A percentile compares a stretch with the other conserved stretches of the same genome.
Conservation (phyloP, 1,140 invertebrate genomes). For the Drosophila bocqueti region DNA sequence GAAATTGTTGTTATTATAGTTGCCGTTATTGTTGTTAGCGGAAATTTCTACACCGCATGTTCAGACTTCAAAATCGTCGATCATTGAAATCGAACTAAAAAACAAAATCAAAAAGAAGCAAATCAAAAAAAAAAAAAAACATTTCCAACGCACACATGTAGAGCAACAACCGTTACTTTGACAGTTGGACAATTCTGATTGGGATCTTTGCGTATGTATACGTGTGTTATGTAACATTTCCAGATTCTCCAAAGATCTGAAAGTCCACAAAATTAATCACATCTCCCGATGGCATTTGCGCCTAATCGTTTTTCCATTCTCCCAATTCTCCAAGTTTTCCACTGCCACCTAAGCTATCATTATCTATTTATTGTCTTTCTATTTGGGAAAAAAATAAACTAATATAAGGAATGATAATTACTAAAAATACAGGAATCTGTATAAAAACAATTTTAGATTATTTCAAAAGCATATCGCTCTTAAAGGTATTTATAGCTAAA, state of each 20-base stretch:
- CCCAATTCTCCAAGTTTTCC: background rate
- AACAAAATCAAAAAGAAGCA: background rate
- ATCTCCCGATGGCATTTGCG: constrained; percentile 10
- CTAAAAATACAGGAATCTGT: background rate
- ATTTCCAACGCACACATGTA: background rate
- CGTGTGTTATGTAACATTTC: constrained; percentile 26
- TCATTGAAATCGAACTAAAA: constrained; percentile 25
- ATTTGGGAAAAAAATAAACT: background rate
- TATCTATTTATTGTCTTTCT: constrained; percentile 10
- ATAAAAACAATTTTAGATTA: background rate
- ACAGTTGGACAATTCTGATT: constrained; percentile 29
- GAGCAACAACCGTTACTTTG: constrained; percentile 23
- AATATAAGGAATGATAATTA: constrained; percentile 5
- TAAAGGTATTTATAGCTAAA: background rate
- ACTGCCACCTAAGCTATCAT: constrained; percentile 2
- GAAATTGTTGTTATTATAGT: constrained; percentile 48
- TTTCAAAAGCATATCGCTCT: background rate
- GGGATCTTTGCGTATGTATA: constrained; percentile 4
- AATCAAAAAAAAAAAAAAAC: background rate
- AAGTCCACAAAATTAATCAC: constrained; percentile 26
- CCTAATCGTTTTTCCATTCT: constrained; percentile 39
- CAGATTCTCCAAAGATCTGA: constrained; percentile 9
- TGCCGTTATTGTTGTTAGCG: constrained; percentile 45
- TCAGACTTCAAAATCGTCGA: constrained; percentile 39
- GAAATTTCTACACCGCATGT: constrained; percentile 55